Evolutionary conservation across 2,113 vertebrate species (phyloP), one percentile per base, ranked within the genome.

Genomic region (Dissostichus mawsoni): DNA sequence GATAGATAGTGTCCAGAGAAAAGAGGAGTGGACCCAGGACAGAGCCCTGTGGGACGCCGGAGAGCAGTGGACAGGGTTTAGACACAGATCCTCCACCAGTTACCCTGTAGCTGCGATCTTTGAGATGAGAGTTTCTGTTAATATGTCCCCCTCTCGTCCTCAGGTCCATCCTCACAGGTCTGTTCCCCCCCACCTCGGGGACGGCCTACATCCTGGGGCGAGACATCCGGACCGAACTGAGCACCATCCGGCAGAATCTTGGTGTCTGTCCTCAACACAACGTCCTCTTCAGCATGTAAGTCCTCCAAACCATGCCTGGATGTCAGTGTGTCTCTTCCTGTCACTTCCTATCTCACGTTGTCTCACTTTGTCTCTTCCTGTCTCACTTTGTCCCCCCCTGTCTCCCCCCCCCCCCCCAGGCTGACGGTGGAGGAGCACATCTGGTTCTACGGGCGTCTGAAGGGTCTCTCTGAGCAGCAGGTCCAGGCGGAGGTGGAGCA

Each of bases 201-300:
- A 99, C 98, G 1, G 98, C 98, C 63, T 99, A 97, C 87, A 99
- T 99, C 82, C 92, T 98, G 88, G 98, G 98, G 48, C 96, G 95
- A 92, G 98, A 99, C 89, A 99, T 99, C 85, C 94, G 96, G 57
- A 94, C 95, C 0, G 98, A 99, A 69, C 95, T 99, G 82, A 97
- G 92, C 53, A 86, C 93, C 78, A 99, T 99, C 89, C 93, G 98
- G 33, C 96, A 97, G 92, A 98, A 96, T 84, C 92, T 99, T 66
- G 98, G 98, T 1, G 96, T 99, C 81, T 99, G 98, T 90, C 98
- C 98, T 0, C 98, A 99, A 41, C 98, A 99, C 89, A 99, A 99
- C 0, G 98, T 99, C 69, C 94, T 99, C 29, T 99, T 99, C 93
- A 98, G 98, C 94, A 94, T 97, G 98, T 99, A 87, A 96, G 97